Evolutionary conservation across 92 coral and sea anemone genomes (phyloP), one percentile per base, ranked within the genome.

Genomic region (Zoanthus sansibaricus): DNA sequence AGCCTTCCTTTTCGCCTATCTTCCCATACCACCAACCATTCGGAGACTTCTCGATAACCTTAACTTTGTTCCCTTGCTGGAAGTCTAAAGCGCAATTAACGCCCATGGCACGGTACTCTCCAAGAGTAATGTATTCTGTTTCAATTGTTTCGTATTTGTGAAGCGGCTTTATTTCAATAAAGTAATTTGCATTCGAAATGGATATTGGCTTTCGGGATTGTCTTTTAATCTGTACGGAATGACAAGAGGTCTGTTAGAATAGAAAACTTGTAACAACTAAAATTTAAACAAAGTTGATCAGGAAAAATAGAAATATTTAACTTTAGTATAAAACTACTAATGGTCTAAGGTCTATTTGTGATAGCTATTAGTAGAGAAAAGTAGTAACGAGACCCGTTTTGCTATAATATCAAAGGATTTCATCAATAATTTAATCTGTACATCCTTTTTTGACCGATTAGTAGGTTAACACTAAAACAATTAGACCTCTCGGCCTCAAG

Each of bases 1-100:
- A 97, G n/a, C 99, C 99, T 61, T 97, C 99, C 13, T 93, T 74
- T 68, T 91, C 92, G 10, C 93, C 98, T 31, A 97, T 97, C 85
- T 89, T 95, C 20, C 99, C 98, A 15, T 87, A 91, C 99, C 99
- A 97, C 99, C 99, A 97, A 15, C 99, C 99, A 79, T 97, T 97
- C 1, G 99, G 99, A 25, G 98, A 86, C 77, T 97, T 97, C 77
- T 97, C 99, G 25, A 97, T 71, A 25, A 97, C 96, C 67, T 95
- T 87, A 18, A 97, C 95, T 0, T 97, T 91, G 33, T 84, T 93
- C 9, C 99, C 99, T 56, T 88, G 86, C 68, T 88, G 76, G 37
- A 97, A 95, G 77, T 92, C 89, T 62, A 97, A 88, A 7, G 95
- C 96, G 16, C 93, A 88, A 55, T 93, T 92, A 48, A 97, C 74